Evolutionary conservation across 2,113 vertebrate genomes (phyloP), one percentile per base, ranked within the genome.

Genomic region (Dolichotis patagonum): DNA sequence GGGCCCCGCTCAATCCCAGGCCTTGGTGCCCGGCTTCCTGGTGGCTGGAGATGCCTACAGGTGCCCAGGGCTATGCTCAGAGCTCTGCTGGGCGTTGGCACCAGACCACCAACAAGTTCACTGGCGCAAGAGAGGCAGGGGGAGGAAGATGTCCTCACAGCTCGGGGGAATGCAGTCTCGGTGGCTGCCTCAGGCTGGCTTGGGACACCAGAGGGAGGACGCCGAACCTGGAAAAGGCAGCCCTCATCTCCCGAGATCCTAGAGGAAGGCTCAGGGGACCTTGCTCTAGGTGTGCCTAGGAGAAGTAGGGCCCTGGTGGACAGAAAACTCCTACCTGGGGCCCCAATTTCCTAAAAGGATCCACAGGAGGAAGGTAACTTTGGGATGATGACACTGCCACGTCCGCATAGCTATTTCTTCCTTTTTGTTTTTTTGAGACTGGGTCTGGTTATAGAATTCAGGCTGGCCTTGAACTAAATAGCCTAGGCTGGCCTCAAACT

Each of bases 181-280:
- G n/a, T n/a, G n/a, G n/a, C n/a, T n/a, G 77, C 35, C 58, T 71
- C 43, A 1, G 3, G 4, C 10, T 3, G 62, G 26, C 35, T 12
- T 19, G 46, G 22, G 22, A 35, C 13, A 14, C 4, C 10, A 20
- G 52, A 54, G 28, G 10, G 54, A 11, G 65, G 11, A 0, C 6
- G 8, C 28, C 19, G 6, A 0, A 1, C 28, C 0, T 17, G 32
- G 41, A 35, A 20, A 0, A 0, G 5, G 5, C 80, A 20, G 60
- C 20, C 41, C 49, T 52, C 28, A 14, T 77, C 63, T 65, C 41
- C 88, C 41, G 22, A n/a, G 46, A 67, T 60, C 46, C 58, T 91
- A 32, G 41, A 69, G 58, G 41, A 30, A 12, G 41, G 22, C 32
- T 62, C 58, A 24, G 4, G 46, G 46, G 13, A 19, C 3, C 1